Percentiles rank a stretch among this genome's conserved stretches.
These are phyloP conservation scores for Netelia fuscicornis DNA, from an alignment of 2,888 invertebrate genomes.

Conservation along the genomic window DNA sequence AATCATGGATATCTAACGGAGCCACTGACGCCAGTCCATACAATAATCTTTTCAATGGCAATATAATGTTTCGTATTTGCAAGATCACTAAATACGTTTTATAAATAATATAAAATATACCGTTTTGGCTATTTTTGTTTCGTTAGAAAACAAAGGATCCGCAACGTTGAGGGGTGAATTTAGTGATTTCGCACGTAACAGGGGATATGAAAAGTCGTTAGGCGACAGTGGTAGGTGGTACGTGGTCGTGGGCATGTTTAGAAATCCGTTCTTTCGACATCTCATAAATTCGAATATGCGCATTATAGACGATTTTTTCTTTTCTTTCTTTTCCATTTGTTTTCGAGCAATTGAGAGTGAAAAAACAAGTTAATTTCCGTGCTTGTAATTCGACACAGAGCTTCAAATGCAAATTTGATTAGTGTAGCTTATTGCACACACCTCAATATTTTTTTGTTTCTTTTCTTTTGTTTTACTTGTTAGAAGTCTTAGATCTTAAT, in stretches of 20 bases:
- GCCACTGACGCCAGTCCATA: conserved; percentile 75
- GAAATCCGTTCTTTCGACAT: conserved; percentile 8
- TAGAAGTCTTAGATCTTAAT: conserved; percentile 58
- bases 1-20: conserved; percentile 64
- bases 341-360: conserved; percentile 7
- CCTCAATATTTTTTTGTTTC: conserved; percentile 29
- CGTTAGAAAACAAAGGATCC: conserved; percentile 1
- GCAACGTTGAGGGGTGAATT: background rate
- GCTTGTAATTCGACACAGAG: conserved; percentile 33
- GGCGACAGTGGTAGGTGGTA: background rate
- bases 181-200: background rate
- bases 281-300: background rate
- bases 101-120: conserved; percentile 79
- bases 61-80: conserved; percentile 74
- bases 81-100: conserved; percentile 73
- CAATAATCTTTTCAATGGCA: conserved; percentile 78
- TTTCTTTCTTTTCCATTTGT: conserved; percentile 5
- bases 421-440: conserved; percentile 57
- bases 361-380: conserved; percentile 47
- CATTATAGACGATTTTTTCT: conserved; percentile 11
- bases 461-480: conserved; percentile 17
- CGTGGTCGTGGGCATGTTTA: background rate
- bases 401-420: conserved; percentile 54
- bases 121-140: conserved; percentile 73
- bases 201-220: background rate